Conservation (phyloP, 92 coral and sea anemone genomes). For the Phenganax stokvisi region DNA sequence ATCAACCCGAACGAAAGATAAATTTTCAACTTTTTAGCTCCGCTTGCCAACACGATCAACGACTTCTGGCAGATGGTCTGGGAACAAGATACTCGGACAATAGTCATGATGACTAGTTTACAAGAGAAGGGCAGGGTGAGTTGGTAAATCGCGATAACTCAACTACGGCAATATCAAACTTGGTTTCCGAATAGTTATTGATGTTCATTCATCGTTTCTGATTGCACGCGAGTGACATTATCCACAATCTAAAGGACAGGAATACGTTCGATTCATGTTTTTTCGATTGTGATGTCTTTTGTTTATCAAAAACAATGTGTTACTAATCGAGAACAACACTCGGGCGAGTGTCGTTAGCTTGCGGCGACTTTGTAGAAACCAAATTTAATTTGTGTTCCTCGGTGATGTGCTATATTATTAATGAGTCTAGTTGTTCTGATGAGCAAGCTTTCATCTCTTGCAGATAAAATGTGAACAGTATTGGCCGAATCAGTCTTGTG, state of each 20-base stretch:
- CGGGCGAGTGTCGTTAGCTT: too few relatives aligned
- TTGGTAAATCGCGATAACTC: not conserved
- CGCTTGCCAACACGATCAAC: constrained; percentile 67
- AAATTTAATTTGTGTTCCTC: too few relatives aligned
- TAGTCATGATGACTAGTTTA: constrained; percentile 87
- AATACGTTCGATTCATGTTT: not conserved
- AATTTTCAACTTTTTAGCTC: constrained; percentile 52
- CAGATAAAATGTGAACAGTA: constrained; percentile 89
- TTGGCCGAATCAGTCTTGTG: constrained; percentile 77
- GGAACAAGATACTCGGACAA: constrained; percentile 83
- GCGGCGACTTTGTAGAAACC: too few relatives aligned
- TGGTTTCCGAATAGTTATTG: too few relatives aligned
- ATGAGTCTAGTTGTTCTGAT: not conserved
- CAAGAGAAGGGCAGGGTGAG: constrained; percentile 93
- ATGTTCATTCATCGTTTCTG: too few relatives aligned
- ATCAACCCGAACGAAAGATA: not conserved
- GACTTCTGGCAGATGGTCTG: constrained; percentile 99
- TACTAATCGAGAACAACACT: too few relatives aligned
- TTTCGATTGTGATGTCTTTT: not conserved
- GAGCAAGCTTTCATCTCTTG: not conserved
- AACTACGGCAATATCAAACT: too few relatives aligned
- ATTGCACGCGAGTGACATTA: too few relatives aligned
- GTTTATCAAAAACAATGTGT: not conserved
- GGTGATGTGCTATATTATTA: too few relatives aligned
- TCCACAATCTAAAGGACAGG: not conserved